These are phyloP conservation scores for Pungitius pungitius DNA, from an alignment of 2,113 vertebrate genomes.

Conservation along the genomic window DNA sequence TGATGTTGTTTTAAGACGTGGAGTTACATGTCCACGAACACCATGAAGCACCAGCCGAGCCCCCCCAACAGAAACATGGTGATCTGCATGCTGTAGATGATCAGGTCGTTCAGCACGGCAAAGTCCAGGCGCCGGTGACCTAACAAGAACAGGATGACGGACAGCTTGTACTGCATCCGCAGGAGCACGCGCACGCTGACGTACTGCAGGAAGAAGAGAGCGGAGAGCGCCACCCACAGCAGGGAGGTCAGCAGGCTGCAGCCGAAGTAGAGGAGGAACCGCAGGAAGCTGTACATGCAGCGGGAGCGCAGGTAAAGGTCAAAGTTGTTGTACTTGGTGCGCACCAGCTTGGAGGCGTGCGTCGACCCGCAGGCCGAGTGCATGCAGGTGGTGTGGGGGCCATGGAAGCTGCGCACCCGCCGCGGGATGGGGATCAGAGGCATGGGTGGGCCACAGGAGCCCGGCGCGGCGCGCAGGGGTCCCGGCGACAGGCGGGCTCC, in stretches of 20 bases:
- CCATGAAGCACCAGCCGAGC: constrained; percentile 98
- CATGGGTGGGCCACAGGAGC: constrained; percentile 85
- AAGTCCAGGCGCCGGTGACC: constrained; percentile 93
- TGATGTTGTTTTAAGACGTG: too few species aligned
- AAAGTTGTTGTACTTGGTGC: constrained; percentile 97
- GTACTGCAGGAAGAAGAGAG: constrained; percentile 94
- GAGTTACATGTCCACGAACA: constrained; percentile 96
- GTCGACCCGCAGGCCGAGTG: constrained; percentile 94
- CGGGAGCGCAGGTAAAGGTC: constrained; percentile 94
- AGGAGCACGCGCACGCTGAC: constrained; percentile 89
- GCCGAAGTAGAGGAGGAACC: constrained; percentile 96
- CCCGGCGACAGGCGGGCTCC: constrained; percentile 56
- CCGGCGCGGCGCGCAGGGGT: constrained; percentile 64
- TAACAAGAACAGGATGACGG: constrained; percentile 90
- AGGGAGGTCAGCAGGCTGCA: constrained; percentile 96
- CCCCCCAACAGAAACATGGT: constrained; percentile 97
- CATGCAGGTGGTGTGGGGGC: constrained; percentile 97
- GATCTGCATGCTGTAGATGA: constrained; percentile 94
- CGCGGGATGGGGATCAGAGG: constrained; percentile 98
- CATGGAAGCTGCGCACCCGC: constrained; percentile 96
- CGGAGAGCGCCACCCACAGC: constrained; percentile 93
- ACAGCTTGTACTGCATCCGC: constrained; percentile 97
- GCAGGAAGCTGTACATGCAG: constrained; percentile 95
- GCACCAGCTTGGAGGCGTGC: constrained; percentile 87
- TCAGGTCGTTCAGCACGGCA: constrained; percentile 91